Evolutionary conservation across 2,797 vertebrate genomes (phyloP), one percentile per base, ranked within the genome.

Genomic region (Lacerta bilineata): DNA sequence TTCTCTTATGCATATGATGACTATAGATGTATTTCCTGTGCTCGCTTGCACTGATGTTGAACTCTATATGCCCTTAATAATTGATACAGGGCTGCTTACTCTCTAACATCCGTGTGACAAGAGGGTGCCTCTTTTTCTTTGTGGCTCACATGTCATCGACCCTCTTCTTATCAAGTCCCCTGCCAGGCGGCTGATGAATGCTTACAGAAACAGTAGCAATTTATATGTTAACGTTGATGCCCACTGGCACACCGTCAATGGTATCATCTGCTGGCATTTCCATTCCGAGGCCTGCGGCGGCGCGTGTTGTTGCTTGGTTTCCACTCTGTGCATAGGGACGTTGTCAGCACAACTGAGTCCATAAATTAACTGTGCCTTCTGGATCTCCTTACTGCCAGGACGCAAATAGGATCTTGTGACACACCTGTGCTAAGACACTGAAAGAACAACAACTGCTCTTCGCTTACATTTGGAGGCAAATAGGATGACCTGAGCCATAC

Each of bases 241-340:
- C 1, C 71, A 5, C 71, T 89, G 84, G 88, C 88, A 82, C 33
- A 9, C 18, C 55, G 20, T 76, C 84, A 82, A 29, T 1, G 43
- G 33, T 59, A 86, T 86, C 78, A 82, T 85, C 77, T 79, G 83
- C 11, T 85, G n/a, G 55, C 83, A 75, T 89, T 85, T 85, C 55
- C 69, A 76, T 82, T 89, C 68, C 84, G 85, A 68, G 72, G 27
- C 41, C 61, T 72, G 61, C 3, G 10, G 61, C 3, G 6, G 25
- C 8, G 29, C 20, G 2, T 74, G 20, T 13, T 10, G 76, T 89
- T 89, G 69, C 77, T 85, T 81, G 59, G 68, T 61, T 89, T 85
- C 83, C n/a, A 79, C 50, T 85, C 39, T 15, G 23, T 20, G 71
- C 78, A 79, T 88, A 25, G 61, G 74, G 29, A 71, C 23, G n/a